Conservation (phyloP, 2,797 vertebrate genomes). For the Ceyx erithaca region DNA sequence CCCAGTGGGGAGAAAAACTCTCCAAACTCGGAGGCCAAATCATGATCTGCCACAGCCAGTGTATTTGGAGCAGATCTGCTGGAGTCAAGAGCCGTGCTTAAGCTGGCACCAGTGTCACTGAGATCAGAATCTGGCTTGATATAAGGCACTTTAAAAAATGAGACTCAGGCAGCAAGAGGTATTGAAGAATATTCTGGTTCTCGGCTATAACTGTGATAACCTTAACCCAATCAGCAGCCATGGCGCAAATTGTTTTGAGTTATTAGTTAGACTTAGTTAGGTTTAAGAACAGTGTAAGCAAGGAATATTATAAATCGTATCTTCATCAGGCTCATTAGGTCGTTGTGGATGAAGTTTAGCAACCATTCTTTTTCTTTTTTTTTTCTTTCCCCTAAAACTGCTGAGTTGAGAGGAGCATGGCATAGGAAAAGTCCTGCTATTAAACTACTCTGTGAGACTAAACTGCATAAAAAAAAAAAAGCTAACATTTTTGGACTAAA, state of each 20-base stretch:
- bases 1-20: neutral
- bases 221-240: slow-evolving; percentile 35
- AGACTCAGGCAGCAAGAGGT: neutral
- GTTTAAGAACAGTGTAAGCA: neutral
- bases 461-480: neutral
- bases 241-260: slow-evolving; percentile 36
- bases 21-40: neutral
- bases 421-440: neutral
- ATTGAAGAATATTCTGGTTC: slow-evolving; percentile 29
- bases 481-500: neutral
- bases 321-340: slow-evolving; percentile 47
- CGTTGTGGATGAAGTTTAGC: neutral
- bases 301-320: slow-evolving; percentile 20
- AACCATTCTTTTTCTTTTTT: neutral
- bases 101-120: neutral
- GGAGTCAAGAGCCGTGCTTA: neutral
- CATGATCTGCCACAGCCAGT: neutral
- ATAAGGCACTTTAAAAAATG: slow-evolving; percentile 4
- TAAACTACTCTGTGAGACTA: neutral
- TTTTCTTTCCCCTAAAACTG: neutral
- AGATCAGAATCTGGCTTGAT: slow-evolving; percentile 38
- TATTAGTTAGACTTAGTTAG: slow-evolving; percentile 46
- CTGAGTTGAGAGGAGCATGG: neutral
- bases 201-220: slow-evolving; percentile 24
- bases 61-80: neutral